Conservation (phyloP, 2,888 invertebrate genomes). For the Epinotia bilunana region DNA sequence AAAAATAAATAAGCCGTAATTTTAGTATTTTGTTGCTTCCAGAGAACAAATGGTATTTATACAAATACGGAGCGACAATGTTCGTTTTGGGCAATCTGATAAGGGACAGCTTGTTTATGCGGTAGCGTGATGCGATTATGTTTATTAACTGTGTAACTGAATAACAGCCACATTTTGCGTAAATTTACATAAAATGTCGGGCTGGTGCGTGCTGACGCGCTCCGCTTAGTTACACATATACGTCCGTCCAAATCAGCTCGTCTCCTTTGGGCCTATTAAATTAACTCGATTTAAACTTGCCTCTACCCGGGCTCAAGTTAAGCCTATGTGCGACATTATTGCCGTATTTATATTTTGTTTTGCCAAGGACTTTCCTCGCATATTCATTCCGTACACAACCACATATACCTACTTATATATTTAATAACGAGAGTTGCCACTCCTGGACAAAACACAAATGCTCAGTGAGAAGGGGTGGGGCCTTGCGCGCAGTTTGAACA, state of each 20-base stretch:
- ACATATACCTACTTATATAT: too few species aligned
- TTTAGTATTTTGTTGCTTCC: neutral
- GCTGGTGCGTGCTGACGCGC: conserved; percentile 50
- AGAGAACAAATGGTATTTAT: neutral
- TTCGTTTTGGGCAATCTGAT: conserved; percentile 49
- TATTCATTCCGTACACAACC: too few species aligned
- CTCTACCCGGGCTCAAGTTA: conserved; percentile 41
- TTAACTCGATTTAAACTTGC: conserved; percentile 57
- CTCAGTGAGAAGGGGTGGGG: too few species aligned
- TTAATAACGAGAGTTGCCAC: too few species aligned
- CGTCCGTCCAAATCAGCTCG: conserved; percentile 60
- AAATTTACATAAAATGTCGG: conserved; percentile 63
- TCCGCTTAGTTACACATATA: conserved; percentile 64
- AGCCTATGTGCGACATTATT: conserved; percentile 10
- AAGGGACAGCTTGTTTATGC: conserved; percentile 53
- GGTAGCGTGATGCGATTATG: conserved; percentile 46
- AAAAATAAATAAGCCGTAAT: neutral
- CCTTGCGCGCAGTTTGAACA: too few species aligned
- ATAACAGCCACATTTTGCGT: conserved; percentile 56
- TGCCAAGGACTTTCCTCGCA: too few species aligned
- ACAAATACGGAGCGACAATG: neutral
- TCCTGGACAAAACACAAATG: too few species aligned
- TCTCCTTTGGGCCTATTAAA: conserved; percentile 51
- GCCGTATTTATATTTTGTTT: conserved; percentile 17
- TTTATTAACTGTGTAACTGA: conserved; percentile 52